A percentile compares a stretch with the other conserved stretches of the same genome.
phyloP scores from a whole-genome alignment of 2,888 invertebrate species.

The Drosophila quinaria region DNA sequence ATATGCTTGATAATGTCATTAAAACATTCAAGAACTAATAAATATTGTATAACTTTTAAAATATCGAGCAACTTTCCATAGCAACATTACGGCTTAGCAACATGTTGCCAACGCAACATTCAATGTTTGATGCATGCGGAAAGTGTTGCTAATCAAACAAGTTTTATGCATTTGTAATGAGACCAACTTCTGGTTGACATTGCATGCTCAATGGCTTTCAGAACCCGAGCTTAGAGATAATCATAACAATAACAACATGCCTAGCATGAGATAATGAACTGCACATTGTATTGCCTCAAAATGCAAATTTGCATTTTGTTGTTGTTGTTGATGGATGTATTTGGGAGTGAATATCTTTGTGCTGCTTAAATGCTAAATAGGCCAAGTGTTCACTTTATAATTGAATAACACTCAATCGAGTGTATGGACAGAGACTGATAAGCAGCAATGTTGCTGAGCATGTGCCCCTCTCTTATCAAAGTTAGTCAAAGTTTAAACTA shows the following conservation, averaged over 20 bases:
- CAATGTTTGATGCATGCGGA: background rate
- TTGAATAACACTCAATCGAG: constrained; percentile 50
- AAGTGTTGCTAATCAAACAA: constrained; percentile 27
- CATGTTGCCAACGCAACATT: constrained; percentile 19
- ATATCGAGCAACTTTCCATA: background rate
- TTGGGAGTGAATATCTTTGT: constrained; percentile 8
- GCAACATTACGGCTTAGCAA: constrained; percentile 40
- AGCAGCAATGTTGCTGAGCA: constrained; percentile 19
- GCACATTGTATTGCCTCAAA: constrained; percentile 56
- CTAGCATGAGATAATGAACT: constrained; percentile 71
- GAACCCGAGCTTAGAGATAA: constrained; percentile 22
- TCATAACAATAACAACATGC: constrained; percentile 42
- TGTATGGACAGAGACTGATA: constrained; percentile 32
- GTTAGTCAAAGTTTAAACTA: background rate
- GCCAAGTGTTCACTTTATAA: constrained; percentile 59
- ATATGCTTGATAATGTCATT: background rate
- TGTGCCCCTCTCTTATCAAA: background rate
- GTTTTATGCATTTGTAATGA: constrained; percentile 19
- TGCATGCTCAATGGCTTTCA: constrained; percentile 19
- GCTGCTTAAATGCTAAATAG: constrained; percentile 71
- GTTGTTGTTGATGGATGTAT: constrained; percentile 1
- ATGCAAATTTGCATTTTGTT: constrained; percentile 44
- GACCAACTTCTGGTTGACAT: constrained; percentile 19
- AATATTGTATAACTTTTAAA: background rate
- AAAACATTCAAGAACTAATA: background rate